Conservation (phyloP, 2,113 vertebrate species). For the Pygoscelis antarcticus region DNA sequence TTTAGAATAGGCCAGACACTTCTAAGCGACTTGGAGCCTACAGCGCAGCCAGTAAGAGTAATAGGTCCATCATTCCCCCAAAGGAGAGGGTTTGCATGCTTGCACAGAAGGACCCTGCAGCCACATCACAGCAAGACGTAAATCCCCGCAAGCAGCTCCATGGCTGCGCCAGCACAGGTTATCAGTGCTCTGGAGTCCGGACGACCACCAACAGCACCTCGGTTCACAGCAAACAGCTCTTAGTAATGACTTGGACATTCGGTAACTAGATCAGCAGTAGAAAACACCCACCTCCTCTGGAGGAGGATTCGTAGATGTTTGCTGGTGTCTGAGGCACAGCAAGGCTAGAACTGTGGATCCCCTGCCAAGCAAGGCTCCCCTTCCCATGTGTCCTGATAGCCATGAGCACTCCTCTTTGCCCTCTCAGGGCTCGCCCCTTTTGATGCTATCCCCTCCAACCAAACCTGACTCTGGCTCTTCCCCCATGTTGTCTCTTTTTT, state of each 20-base stretch:
- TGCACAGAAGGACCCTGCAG: background rate
- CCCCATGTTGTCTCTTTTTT: background rate
- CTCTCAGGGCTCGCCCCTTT: background rate
- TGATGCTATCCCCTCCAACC: background rate
- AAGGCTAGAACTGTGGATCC: background rate
- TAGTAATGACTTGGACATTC: background rate
- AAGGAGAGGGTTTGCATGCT: background rate
- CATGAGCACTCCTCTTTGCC: background rate
- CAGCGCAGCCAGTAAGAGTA: background rate
- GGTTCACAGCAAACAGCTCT: background rate
- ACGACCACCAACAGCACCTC: background rate
- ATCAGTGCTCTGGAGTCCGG: accelerated
- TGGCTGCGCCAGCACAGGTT: background rate
- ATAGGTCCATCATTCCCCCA: background rate
- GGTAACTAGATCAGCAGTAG: background rate
- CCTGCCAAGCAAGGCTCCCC: background rate
- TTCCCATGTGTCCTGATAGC: background rate
- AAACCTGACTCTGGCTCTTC: background rate
- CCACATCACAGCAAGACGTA: background rate
- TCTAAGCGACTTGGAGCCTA: background rate
- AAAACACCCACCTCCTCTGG: background rate
- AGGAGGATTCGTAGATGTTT: background rate
- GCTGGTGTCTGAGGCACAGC: background rate
- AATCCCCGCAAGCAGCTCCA: background rate
- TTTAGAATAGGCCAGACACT: background rate